Base-by-base conservation (phyloP, 2,113 vertebrate species). In the Caranx ignobilis region DNA sequence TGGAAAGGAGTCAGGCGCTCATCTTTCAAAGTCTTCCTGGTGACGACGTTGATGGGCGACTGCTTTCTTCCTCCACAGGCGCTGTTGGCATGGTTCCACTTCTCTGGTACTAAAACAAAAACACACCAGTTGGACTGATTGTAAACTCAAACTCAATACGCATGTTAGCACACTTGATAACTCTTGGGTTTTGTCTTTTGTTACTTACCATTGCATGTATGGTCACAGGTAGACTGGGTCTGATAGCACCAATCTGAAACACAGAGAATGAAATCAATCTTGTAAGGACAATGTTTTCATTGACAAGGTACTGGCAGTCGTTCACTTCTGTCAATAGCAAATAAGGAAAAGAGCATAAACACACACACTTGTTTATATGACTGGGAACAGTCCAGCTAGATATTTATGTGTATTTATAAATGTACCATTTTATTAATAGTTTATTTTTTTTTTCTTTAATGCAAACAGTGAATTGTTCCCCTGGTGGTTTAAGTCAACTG, bases 41-140 rank as follows among this genome's bases (percentile, higher is more conserved):
- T 95, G 78, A 95, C 91, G 1, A 96, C 76, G 77, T 96, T 96
- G 72, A 96, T 92, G 54, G 95, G 95, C 0, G 95, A 96, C 87
- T 96, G 95, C 8, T 4, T 1, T 1, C 0, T 60, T 37, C 87
- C 90, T 2, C 1, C 83, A 71, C 95, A 96, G 12, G 56, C 31
- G 4, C 2, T 2, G 11, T 88, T 55, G 3, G 75, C 82, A 0
- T 88, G 57, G 6, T 66, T 37, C 95, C 95, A 96, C 6, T 60
- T 61, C 0, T 92, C 92, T 52, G 95, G 94, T 6, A 32, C 95
- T 96, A n/a, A 41, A 52, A 83, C 13, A 63, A 16, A 13, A 32
- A 48, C 41, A 39, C 7, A 41, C 4, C 18, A 1, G 7, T 39
- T 21, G 16, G 5, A 60, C 15, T 19, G 18, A 69, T 43, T 5